Conservation (phyloP, 2,113 vertebrate species). For the Falcunculus frontatus region DNA sequence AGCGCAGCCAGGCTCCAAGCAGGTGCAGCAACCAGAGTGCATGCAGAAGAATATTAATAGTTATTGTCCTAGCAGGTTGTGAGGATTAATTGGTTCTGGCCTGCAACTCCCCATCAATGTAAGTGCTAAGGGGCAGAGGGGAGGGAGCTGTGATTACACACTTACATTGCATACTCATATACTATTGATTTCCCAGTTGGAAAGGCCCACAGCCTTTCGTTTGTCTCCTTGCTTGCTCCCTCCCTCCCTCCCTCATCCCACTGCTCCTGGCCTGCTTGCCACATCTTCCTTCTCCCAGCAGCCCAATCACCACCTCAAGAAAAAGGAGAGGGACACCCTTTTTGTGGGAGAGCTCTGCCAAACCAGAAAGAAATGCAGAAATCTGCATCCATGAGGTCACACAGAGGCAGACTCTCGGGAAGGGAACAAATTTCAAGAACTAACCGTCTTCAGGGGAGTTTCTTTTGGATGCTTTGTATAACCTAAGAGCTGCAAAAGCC, state of each 20-base stretch:
- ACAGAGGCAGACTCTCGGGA: neutral
- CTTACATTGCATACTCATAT: neutral
- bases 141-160: conserved; percentile 14
- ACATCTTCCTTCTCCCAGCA: neutral
- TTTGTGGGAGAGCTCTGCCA: neutral
- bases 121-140: conserved; percentile 1
- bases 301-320: neutral
- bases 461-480: neutral
- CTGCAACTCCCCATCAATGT: neutral
- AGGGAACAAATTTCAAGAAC: neutral
- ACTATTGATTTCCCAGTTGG: conserved; percentile 37
- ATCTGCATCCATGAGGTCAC: neutral
- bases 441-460: neutral
- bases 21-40: neutral
- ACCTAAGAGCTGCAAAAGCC: neutral
- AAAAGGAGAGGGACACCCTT: neutral
- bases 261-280: neutral
- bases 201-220: neutral
- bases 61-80: conserved; percentile 13
- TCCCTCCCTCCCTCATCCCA: neutral
- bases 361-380: neutral
- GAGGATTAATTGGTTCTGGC: conserved; percentile 41
- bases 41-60: conserved; percentile 16
- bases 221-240: neutral
- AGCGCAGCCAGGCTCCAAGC: neutral